Conservation (phyloP, 2,888 invertebrate genomes). For the Buathra laborator region DNA sequence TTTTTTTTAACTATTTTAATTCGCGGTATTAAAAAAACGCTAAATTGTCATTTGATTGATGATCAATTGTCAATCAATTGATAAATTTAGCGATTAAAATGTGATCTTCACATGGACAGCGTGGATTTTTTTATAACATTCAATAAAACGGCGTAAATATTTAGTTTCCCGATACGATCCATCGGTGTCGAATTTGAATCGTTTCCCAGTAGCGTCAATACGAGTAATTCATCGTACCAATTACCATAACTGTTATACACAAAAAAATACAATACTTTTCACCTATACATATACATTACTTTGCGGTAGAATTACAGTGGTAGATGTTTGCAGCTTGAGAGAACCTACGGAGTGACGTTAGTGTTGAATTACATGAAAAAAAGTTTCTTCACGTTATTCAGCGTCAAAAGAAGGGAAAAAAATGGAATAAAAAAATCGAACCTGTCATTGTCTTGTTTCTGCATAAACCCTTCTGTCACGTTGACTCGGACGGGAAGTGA, state of each 20-base stretch:
- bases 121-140: background rate
- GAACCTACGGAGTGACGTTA: constrained; percentile 20
- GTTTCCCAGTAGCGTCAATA: background rate
- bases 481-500: background rate
- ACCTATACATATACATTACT: constrained; percentile 24
- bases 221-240: background rate
- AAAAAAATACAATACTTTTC: constrained; percentile 31
- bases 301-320: constrained; percentile 17
- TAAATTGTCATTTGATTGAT: constrained; percentile 25
- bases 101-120: background rate
- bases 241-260: constrained; percentile 10
- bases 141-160: background rate
- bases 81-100: background rate
- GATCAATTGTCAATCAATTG: constrained; percentile 33
- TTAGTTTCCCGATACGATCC: background rate
- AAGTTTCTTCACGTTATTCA: constrained; percentile 16
- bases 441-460: background rate
- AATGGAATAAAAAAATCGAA: constrained; percentile 12
- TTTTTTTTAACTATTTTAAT: background rate
- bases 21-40: background rate
- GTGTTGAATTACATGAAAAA: background rate
- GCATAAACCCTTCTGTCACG: background rate
- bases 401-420: constrained; percentile 2
- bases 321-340: constrained; percentile 25
- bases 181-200: background rate